Evolutionary conservation across 2,113 vertebrate species (phyloP).

Genomic region (Proteles cristata): DNA sequence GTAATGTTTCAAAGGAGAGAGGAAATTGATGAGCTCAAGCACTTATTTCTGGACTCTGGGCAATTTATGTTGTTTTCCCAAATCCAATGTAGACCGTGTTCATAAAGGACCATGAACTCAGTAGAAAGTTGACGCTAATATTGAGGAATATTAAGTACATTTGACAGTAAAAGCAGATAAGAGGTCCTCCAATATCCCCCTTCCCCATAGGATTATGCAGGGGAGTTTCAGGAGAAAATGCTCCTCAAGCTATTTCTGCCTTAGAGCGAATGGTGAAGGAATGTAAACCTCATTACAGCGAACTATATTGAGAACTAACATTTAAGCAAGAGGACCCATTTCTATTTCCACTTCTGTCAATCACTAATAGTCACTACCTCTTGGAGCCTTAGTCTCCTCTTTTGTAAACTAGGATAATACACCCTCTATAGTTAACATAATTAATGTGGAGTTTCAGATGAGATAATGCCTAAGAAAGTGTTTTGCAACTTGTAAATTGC

Average conservation of each 20-base stretch:
- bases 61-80: slow-evolving; percentile 4
- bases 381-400: not conserved
- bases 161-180: not conserved
- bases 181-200: not conserved
- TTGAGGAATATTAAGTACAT: not conserved
- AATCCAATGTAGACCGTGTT: not conserved
- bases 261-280: not conserved
- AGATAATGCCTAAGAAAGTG: not conserved
- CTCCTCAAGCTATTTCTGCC: not conserved
- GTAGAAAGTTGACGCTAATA: not conserved
- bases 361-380: not conserved
- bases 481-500: not conserved
- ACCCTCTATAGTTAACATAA: not conserved
- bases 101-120: not conserved
- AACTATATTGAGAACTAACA: not conserved
- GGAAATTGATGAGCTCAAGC: not conserved
- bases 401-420: slow-evolving; percentile 14
- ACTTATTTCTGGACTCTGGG: not conserved
- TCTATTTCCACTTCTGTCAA: not conserved
- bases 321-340: not conserved
- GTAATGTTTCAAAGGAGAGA: not conserved
- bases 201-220: not conserved
- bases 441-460: not conserved
- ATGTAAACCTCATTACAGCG: not conserved
- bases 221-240: not conserved